A percentile compares a stretch with the other conserved stretches of the same genome.
Conservation (phyloP, 1,140 invertebrate genomes). For the Halotydeus destructor region DNA sequence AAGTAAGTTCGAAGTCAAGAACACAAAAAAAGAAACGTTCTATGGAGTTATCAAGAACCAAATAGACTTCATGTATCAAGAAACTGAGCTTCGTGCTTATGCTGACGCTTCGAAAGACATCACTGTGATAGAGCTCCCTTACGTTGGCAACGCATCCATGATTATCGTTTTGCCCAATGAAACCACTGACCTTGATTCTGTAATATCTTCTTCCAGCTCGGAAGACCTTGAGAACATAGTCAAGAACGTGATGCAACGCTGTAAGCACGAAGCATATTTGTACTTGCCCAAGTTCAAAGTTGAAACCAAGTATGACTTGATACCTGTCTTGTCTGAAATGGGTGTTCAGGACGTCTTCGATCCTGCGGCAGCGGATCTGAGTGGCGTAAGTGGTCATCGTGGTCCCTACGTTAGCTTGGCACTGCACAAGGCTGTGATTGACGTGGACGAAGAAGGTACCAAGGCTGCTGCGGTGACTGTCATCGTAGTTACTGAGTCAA, state of each 20-base stretch:
- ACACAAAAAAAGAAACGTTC: not conserved
- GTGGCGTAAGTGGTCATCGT: conserved; percentile 30
- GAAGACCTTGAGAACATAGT: conserved; percentile 15
- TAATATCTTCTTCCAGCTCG: conserved; percentile 19
- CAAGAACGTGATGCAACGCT: too few relatives aligned
- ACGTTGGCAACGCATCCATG: conserved; percentile 23
- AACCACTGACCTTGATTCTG: conserved; percentile 10
- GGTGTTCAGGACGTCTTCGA: conserved; percentile 46
- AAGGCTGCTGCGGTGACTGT: conserved; percentile 25
- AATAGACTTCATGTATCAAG: too few relatives aligned
- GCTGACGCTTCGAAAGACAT: too few relatives aligned
- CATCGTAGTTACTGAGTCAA: not conserved
- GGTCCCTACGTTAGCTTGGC: conserved; percentile 35
- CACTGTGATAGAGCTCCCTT: not conserved
- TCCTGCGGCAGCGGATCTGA: conserved; percentile 29
- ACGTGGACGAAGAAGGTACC: conserved; percentile 27
- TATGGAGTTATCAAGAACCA: too few relatives aligned
- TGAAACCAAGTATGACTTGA: conserved; percentile 38
- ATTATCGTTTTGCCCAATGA: conserved; percentile 21
- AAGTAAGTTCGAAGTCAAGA: conserved; percentile 38
- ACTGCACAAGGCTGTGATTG: conserved; percentile 28
- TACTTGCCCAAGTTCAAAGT: conserved; percentile 53
- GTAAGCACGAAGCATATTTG: conserved; percentile 31
- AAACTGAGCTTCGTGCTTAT: too few relatives aligned
- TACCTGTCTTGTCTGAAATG: conserved; percentile 37